Evolutionary conservation across 2,888 invertebrate species (phyloP).

Genomic region (Microctonus hyperodae): DNA sequence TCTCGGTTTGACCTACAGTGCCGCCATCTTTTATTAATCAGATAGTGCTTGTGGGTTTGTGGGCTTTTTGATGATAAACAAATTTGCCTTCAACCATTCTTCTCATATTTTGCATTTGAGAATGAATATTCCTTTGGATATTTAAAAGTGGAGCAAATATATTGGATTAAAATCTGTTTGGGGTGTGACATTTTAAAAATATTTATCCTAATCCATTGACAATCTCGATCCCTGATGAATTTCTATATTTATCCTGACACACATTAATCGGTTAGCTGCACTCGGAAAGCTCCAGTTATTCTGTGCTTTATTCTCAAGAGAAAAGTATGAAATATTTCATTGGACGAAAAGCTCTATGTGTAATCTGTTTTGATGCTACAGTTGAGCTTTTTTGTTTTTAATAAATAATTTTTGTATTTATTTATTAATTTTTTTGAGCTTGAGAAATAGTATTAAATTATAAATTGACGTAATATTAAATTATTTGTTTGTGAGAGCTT

Average conservation of each 20-base stretch:
- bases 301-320: background rate
- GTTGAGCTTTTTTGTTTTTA: background rate
- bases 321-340: background rate
- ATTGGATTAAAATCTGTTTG: background rate
- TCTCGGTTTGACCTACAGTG: too few species aligned
- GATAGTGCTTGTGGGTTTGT: too few species aligned
- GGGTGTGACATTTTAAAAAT: background rate
- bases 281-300: background rate
- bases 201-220: too few species aligned
- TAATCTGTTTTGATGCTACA: background rate
- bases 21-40: too few species aligned
- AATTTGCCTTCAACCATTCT: too few species aligned
- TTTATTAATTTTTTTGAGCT: background rate
- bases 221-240: background rate
- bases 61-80: too few species aligned
- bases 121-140: too few species aligned
- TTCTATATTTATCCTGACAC: background rate
- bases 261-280: background rate
- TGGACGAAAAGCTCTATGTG: background rate
- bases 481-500: background rate
- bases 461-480: background rate
- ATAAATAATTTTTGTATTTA: too few species aligned
- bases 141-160: too few species aligned
- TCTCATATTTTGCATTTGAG: too few species aligned
- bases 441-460: background rate